phyloP scores from a whole-genome alignment of 2,888 invertebrate species.

The Microchrysa polita region DNA sequence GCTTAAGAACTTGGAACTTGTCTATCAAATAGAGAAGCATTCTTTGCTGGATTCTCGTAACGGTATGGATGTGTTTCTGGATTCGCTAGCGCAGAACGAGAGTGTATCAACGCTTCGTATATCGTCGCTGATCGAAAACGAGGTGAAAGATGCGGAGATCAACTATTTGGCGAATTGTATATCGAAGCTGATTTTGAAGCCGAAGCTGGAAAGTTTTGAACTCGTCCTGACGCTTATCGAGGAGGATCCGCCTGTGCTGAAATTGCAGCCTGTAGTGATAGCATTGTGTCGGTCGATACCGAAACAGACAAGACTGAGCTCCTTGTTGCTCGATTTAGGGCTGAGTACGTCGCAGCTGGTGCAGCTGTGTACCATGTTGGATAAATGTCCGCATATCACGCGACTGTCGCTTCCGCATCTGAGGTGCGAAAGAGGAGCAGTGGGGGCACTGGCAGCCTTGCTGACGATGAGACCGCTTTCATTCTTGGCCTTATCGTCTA shows the following conservation, averaged over 20 bases:
- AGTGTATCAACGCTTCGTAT: constrained; percentile 67
- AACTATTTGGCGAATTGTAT: constrained; percentile 65
- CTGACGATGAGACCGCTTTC: constrained; percentile 65
- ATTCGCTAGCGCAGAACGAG: constrained; percentile 66
- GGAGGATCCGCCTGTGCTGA: constrained; percentile 65
- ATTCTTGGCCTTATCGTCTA: constrained; percentile 66
- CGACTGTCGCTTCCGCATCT: constrained; percentile 68
- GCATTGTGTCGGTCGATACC: constrained; percentile 64
- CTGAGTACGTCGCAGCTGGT: constrained; percentile 67
- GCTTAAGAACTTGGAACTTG: constrained; percentile 66
- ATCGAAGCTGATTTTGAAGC: constrained; percentile 64
- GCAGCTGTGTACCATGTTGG: constrained; percentile 66
- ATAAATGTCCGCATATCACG: constrained; percentile 66
- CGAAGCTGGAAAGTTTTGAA: constrained; percentile 66
- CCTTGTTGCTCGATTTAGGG: constrained; percentile 67
- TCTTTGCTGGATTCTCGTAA: constrained; percentile 57
- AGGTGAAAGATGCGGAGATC: constrained; percentile 66
- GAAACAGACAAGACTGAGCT: constrained; percentile 61
- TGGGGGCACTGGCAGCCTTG: constrained; percentile 66
- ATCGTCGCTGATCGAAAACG: constrained; percentile 67
- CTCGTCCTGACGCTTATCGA: constrained; percentile 67
- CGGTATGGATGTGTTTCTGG: constrained; percentile 66
- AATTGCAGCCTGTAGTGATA: constrained; percentile 67
- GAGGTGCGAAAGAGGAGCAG: constrained; percentile 67
- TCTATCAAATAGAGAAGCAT: constrained; percentile 66